Conservation (phyloP, 2,888 invertebrate species). For the Epinotia ramella region DNA sequence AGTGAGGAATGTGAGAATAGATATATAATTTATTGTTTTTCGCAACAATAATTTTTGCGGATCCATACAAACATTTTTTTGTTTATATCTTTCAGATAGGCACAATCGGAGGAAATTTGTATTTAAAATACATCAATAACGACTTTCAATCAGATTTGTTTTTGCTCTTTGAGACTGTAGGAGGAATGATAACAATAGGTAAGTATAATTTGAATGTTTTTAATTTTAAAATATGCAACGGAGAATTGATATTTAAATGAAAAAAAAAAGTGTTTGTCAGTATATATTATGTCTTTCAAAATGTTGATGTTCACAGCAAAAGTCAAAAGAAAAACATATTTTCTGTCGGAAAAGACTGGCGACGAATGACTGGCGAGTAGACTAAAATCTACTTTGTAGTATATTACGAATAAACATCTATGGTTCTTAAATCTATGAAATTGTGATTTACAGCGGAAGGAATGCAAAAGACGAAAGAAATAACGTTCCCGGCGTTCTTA, state of each 20-base stretch:
- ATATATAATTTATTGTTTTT: background rate
- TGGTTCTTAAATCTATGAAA: background rate
- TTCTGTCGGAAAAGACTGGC: background rate
- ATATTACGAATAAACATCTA: constrained; percentile 38
- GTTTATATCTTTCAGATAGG: constrained; percentile 79
- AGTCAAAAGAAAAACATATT: background rate
- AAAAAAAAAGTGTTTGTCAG: background rate
- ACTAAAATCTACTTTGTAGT: too few relatives aligned
- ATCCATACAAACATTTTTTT: background rate
- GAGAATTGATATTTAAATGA: too few relatives aligned
- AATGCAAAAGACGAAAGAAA: constrained; percentile 47
- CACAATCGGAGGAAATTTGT: constrained; percentile 89
- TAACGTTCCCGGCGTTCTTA: constrained; percentile 75
- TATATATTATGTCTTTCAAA: background rate
- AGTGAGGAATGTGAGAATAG: constrained; percentile 87
- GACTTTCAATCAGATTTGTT: constrained; percentile 90
- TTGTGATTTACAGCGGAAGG: constrained; percentile 47
- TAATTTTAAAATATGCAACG: too few relatives aligned
- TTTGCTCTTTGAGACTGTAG: constrained; percentile 74
- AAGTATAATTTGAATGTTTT: constrained; percentile 47
- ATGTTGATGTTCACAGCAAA: background rate
- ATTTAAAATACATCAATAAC: constrained; percentile 87
- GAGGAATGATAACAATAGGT: constrained; percentile 68
- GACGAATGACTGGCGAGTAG: background rate
- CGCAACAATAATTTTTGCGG: background rate